Evolutionary conservation across 1,140 invertebrate species (phyloP), one percentile per base, ranked within the genome.

Genomic region (Heliconius hermathena): DNA sequence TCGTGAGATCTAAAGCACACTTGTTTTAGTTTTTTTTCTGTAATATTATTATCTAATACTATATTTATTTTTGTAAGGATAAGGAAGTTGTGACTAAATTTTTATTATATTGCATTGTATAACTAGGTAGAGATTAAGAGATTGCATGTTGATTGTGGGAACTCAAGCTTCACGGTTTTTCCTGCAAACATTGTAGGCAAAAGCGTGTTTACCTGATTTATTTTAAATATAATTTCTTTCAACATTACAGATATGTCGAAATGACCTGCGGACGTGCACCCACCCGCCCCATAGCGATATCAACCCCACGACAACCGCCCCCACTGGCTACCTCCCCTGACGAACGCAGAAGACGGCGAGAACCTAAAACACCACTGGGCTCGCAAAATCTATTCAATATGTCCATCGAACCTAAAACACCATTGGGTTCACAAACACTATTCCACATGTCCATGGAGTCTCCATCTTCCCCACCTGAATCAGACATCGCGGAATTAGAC

Each of bases 341-440:
- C 66, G 85, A 82, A 33, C 76, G 75, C 11, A 57, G 77, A 22
- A 83, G 78, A 6, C 80, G 76, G 38, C 84, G 79, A 66, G 80
- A 81, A 52, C 78, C 84, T 8, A 73, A 82, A 11, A 87, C 88
- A 4, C 85, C 88, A 8, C 80, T 87, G 36, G 90, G 89, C 78
- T 88, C 89, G n/a, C 89, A 89, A 75, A 91, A 87, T 1, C 79
- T 90, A 16, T 91, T 91, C 82, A 89, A 88, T 41, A 81, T 91
- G 73, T 90, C 88, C 2, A 81, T 90, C 52, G 91, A 92, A 57
- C 89, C 85, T 29, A 52, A 52, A 11, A 87, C 88, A 8, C 85
- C 88, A 8, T 79, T 87, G 38, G 89, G 89, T 77, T 88, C 89
- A 22, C 88, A 89, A 76, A 91, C 88, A 2, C 78, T 90, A 9